These are phyloP conservation scores for Macropus fuliginosus DNA, from an alignment of 2,797 vertebrate species.

Conservation along the genomic window DNA sequence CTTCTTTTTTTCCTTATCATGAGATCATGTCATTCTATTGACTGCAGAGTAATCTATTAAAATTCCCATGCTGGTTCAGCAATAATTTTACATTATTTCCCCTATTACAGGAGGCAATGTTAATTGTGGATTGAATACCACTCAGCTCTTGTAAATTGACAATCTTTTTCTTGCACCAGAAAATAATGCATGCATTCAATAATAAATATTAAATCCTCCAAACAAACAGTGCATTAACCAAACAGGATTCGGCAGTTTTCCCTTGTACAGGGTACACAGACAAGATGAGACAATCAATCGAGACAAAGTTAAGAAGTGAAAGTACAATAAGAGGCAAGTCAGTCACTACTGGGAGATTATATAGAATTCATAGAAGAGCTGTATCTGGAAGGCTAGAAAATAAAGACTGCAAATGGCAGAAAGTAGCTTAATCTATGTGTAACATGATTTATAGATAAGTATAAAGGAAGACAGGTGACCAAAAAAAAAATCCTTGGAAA, in stretches of 20 bases:
- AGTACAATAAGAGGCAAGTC: neutral
- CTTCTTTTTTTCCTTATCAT: constrained; percentile 10
- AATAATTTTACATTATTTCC: constrained; percentile 31
- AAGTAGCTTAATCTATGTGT: neutral
- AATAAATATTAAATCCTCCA: constrained; percentile 23
- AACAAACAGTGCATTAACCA: constrained; percentile 13
- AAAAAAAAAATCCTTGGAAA: neutral
- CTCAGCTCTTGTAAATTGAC: neutral
- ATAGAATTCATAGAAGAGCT: neutral
- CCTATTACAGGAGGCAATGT: neutral
- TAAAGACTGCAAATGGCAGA: neutral
- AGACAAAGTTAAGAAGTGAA: constrained; percentile 37
- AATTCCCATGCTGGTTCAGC: neutral
- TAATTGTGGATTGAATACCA: constrained; percentile 12
- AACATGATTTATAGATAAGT: neutral
- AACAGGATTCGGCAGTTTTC: neutral
- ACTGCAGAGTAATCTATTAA: constrained; percentile 2
- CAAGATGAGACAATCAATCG: constrained; percentile 21
- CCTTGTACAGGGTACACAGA: neutral
- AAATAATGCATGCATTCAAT: constrained; percentile 41
- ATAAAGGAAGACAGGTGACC: neutral
- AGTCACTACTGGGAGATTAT: neutral
- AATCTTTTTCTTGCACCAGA: neutral
- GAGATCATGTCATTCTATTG: neutral
- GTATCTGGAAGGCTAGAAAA: neutral